A percentile compares a stretch with the other conserved stretches of the same genome.
phyloP scores from a whole-genome alignment of 2,113 vertebrate species.

The Rhagologus leucostigma region DNA sequence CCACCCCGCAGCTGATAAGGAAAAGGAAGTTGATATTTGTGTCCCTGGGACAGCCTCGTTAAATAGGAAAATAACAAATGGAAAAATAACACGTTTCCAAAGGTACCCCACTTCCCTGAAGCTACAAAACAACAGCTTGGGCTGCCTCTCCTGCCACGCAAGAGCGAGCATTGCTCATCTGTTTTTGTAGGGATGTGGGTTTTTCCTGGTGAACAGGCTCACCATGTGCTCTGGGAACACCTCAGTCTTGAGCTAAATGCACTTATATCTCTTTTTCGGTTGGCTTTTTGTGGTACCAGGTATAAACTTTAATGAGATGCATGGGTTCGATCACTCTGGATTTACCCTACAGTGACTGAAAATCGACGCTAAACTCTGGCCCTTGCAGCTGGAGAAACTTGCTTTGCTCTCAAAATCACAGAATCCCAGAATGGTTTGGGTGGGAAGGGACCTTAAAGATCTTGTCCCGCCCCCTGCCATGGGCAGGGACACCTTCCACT shows the following conservation, averaged over 20 bases:
- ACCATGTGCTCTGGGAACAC: accelerated
- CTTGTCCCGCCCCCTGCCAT: accelerated
- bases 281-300: not conserved
- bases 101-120: not conserved
- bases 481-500: not conserved
- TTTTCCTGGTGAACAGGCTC: not conserved
- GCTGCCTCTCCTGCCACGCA: not conserved
- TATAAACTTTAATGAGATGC: not conserved
- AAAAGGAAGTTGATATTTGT: conserved; percentile 27
- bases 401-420: not conserved
- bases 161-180: accelerated
- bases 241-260: not conserved
- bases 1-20: not conserved
- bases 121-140: not conserved
- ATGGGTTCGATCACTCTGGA: not conserved
- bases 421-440: not conserved
- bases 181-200: not conserved
- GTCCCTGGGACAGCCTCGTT: not conserved
- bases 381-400: not conserved
- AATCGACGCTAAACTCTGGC: accelerated
- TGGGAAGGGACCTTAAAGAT: not conserved
- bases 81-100: not conserved
- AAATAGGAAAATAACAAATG: not conserved
- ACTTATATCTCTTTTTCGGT: not conserved
- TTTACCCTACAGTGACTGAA: not conserved